phyloP scores from a whole-genome alignment of 2,113 vertebrate species.

The Coptodon rendalli region DNA sequence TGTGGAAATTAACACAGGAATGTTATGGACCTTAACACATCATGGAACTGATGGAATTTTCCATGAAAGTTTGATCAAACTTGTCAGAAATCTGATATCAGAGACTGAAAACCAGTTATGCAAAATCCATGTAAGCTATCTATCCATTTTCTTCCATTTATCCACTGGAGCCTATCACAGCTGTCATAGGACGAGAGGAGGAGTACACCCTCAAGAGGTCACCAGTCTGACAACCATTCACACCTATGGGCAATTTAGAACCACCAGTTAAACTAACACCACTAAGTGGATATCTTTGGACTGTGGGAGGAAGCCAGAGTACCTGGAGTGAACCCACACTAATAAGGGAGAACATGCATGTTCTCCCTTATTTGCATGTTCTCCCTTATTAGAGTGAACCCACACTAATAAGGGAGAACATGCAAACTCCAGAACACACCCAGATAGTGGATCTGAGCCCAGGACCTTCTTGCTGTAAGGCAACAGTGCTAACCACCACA shows the following conservation, averaged over 20 bases:
- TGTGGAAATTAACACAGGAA: background rate
- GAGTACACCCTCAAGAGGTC: background rate
- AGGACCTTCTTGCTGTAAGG: background rate
- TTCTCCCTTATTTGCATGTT: too few species aligned
- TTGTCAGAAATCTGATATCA: background rate
- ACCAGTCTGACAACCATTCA: background rate
- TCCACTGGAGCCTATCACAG: background rate
- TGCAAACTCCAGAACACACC: fast-evolving
- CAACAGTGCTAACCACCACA: background rate
- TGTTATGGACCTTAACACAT: background rate
- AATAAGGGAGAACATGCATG: background rate
- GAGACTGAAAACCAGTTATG: background rate
- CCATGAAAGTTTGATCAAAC: background rate
- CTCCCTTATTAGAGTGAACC: too few species aligned
- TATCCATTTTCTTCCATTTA: background rate
- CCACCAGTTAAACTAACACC: background rate
- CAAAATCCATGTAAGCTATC: background rate
- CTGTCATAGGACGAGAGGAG: background rate
- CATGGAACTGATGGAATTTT: background rate
- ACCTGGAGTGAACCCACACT: too few species aligned
- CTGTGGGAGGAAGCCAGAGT: too few species aligned
- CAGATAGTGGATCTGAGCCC: background rate
- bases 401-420: background rate
- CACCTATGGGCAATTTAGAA: background rate
- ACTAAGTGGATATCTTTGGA: background rate